Evolutionary conservation across 1,140 invertebrate genomes (phyloP).

Genomic region (Episyrphus balteatus): DNA sequence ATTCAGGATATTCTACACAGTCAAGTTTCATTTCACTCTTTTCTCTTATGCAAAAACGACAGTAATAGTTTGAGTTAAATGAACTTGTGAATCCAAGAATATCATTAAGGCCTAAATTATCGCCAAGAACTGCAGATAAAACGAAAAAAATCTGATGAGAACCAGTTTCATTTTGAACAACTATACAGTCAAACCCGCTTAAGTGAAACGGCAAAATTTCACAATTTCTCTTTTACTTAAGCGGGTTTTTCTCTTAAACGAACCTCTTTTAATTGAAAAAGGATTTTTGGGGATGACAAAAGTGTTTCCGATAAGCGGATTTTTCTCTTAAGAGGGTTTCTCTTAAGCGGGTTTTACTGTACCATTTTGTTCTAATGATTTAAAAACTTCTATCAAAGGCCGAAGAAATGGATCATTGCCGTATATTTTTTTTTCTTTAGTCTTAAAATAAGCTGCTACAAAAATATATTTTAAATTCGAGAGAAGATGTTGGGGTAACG

Average conservation of each 20-base stretch:
- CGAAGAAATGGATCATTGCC: not conserved
- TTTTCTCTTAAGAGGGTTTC: too few species aligned
- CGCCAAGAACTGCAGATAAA: slow-evolving; percentile 15
- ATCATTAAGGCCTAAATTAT: slow-evolving; percentile 19
- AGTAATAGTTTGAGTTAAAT: slow-evolving; percentile 17
- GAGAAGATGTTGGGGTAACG: not conserved
- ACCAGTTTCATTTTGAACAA: not conserved
- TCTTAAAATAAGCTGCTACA: too few species aligned
- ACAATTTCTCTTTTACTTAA: too few species aligned
- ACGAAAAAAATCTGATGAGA: slow-evolving; percentile 12
- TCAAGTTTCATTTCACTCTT: slow-evolving; percentile 5
- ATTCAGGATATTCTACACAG: slow-evolving; percentile 6
- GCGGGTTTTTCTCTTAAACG: too few species aligned
- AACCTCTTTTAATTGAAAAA: too few species aligned
- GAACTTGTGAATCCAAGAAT: slow-evolving; percentile 17
- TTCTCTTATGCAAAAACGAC: slow-evolving; percentile 15
- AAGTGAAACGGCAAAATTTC: too few species aligned
- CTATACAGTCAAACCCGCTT: too few species aligned
- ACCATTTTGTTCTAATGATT: too few species aligned
- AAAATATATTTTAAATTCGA: not conserved
- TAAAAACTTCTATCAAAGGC: not conserved
- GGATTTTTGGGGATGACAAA: too few species aligned
- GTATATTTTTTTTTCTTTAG: not conserved
- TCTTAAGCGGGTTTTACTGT: too few species aligned
- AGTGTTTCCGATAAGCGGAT: too few species aligned